Conservation (phyloP, 2,113 vertebrate species). For the Pteruthius melanotis region DNA sequence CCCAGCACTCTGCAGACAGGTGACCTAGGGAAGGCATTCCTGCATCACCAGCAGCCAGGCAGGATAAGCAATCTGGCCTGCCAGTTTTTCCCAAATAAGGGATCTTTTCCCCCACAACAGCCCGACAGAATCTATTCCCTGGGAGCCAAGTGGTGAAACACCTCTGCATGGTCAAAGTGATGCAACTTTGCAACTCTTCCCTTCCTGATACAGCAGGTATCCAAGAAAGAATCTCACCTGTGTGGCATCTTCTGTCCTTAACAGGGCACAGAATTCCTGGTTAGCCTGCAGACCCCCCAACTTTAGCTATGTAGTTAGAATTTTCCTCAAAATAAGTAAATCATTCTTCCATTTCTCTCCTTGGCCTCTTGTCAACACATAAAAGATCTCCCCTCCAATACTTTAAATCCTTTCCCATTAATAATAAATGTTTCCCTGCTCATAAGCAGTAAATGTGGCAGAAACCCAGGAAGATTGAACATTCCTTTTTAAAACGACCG, state of each 20-base stretch:
- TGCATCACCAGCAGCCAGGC: background rate
- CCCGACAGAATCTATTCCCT: background rate
- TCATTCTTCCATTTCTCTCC: background rate
- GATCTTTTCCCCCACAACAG: background rate
- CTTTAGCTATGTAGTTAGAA: background rate
- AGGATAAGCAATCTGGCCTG: background rate
- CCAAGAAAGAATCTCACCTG: background rate
- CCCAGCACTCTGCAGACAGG: slow-evolving; percentile 50
- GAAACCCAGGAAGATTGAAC: background rate
- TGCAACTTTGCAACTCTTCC: background rate
- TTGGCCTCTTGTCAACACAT: background rate
- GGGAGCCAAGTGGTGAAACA: background rate
- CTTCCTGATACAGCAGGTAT: background rate
- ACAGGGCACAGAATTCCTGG: background rate
- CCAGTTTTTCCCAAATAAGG: background rate
- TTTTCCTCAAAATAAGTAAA: background rate
- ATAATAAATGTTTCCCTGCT: background rate
- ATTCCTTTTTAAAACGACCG: background rate
- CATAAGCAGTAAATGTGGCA: background rate
- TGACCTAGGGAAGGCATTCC: slow-evolving; percentile 61
- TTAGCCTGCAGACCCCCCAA: background rate
- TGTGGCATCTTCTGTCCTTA: background rate
- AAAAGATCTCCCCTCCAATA: background rate
- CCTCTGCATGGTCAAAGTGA: background rate
- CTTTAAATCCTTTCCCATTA: background rate